Conservation (phyloP, 1,140 invertebrate species). For the Druon quercuslanigerum region DNA sequence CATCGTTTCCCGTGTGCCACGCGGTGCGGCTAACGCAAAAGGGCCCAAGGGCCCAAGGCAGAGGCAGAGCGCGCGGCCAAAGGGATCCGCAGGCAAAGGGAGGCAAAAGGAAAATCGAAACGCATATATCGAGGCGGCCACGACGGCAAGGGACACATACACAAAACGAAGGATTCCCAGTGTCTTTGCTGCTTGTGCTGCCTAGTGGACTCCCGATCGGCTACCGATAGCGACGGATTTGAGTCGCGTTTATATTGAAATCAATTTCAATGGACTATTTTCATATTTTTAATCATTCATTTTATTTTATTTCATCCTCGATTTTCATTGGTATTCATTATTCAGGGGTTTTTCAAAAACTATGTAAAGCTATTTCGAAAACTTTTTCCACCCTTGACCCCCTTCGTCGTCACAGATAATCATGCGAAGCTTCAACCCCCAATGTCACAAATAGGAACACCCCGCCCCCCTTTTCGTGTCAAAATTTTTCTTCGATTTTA, state of each 20-base stretch:
- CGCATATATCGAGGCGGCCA: slow-evolving; percentile 62
- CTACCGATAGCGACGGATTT: slow-evolving; percentile 63
- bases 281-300: slow-evolving; percentile 12
- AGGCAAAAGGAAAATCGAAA: slow-evolving; percentile 68
- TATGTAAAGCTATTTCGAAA: too few relatives aligned
- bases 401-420: too few relatives aligned
- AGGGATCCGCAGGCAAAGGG: slow-evolving; percentile 64
- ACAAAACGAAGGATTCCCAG: slow-evolving; percentile 60
- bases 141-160: slow-evolving; percentile 56
- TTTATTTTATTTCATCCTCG: too few relatives aligned
- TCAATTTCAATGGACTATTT: background rate
- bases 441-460: too few relatives aligned
- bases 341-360: too few relatives aligned
- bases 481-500: too few relatives aligned
- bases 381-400: too few relatives aligned
- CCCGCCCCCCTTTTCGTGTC: too few relatives aligned
- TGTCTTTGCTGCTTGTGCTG: slow-evolving; percentile 54
- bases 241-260: slow-evolving; percentile 48
- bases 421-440: too few relatives aligned
- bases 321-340: too few relatives aligned
- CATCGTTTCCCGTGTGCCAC: slow-evolving; percentile 60
- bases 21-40: slow-evolving; percentile 70
- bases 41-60: slow-evolving; percentile 50
- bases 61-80: slow-evolving; percentile 49
- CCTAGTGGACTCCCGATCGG: slow-evolving; percentile 59